Base-by-base conservation (phyloP, 2,797 vertebrate genomes). In the Anolis apletophallus region DNA sequence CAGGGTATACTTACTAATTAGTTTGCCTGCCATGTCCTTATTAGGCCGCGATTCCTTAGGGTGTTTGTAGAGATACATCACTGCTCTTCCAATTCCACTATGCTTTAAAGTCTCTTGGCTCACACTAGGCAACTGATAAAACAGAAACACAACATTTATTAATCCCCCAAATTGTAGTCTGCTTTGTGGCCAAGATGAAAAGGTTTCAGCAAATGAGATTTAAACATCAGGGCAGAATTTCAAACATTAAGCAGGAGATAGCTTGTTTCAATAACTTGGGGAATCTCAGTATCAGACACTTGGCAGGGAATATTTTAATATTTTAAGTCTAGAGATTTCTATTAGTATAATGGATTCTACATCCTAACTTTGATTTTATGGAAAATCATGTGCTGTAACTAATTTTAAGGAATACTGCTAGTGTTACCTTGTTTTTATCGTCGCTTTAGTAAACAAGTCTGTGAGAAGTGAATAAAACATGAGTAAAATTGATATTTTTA, bases 1-100 rank as follows among this genome's bases (percentile, higher is more conserved):
- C 13, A 68, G 90, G 29, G 9, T 80, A 91, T 88, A 97, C 97
- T 5, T 97, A 99, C 99, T 99, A 96, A 99, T 99, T 84, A 99
- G 97, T 74, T 99, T 99, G 83, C 99, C 98, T 1, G 99, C 98
- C 74, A 99, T 97, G 93, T 99, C 98, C 90, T 99, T 99, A 97
- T 99, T 99, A 1, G 96, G 83, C 2, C 98, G 96, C 0, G 98
- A 98, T 87, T 99, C 99, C 97, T 99, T 99, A 87, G 99, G 99
- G 82, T 99, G 99, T 93, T 99, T 99, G 96, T 99, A 99, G 14
- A 99, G 97, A 91, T 98, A 99, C 99, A 99, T 99, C 93, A 99
- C 98, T 88, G 98, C 96, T 73, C 98, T 97, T 0, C 99, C 99
- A 87, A 99, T 99, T 9, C 98, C 98, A 67, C 99, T 99, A 95